A percentile compares a stretch with the other conserved stretches of the same genome.
Conservation (phyloP, 1,140 invertebrate genomes). For the Macrosteles quadrilineatus region DNA sequence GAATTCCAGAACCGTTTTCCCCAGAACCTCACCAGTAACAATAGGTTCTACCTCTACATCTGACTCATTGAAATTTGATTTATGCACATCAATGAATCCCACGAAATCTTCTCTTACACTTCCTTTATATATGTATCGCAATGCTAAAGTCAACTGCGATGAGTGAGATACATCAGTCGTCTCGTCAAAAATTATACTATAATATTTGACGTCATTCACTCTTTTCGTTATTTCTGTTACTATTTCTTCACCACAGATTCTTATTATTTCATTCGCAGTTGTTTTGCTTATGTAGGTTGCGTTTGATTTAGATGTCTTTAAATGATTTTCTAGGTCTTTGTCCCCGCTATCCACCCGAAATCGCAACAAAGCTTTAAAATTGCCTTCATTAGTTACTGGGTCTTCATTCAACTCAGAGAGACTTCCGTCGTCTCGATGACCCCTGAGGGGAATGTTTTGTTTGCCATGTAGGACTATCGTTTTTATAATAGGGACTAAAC, state of each 20-base stretch:
- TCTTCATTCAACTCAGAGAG: constrained; percentile 21
- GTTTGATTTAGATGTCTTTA: constrained; percentile 26
- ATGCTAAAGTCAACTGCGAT: too few relatives aligned
- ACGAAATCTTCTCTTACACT: too few relatives aligned
- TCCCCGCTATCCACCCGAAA: constrained; percentile 40
- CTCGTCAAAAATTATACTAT: constrained; percentile 44
- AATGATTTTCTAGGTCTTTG: too few relatives aligned
- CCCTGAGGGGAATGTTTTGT: constrained; percentile 43
- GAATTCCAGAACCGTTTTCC: too few relatives aligned
- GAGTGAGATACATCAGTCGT: constrained; percentile 45
- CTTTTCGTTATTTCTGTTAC: constrained; percentile 40
- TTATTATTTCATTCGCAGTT: too few relatives aligned
- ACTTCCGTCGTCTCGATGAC: constrained; percentile 40
- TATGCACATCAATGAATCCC: too few relatives aligned
- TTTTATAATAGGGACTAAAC: constrained; percentile 34
- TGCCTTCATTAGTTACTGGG: constrained; percentile 41
- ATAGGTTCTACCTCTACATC: too few relatives aligned
- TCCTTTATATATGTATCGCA: too few relatives aligned
- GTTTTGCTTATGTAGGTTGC: constrained; percentile 43
- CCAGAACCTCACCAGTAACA: too few relatives aligned
- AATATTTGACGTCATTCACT: constrained; percentile 37
- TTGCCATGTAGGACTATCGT: constrained; percentile 40
- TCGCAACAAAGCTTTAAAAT: constrained; percentile 40
- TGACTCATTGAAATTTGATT: too few relatives aligned
- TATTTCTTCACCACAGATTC: too few relatives aligned